Evolutionary conservation across 2,797 vertebrate genomes (phyloP).

Genomic region (Apodemus agrarius): DNA sequence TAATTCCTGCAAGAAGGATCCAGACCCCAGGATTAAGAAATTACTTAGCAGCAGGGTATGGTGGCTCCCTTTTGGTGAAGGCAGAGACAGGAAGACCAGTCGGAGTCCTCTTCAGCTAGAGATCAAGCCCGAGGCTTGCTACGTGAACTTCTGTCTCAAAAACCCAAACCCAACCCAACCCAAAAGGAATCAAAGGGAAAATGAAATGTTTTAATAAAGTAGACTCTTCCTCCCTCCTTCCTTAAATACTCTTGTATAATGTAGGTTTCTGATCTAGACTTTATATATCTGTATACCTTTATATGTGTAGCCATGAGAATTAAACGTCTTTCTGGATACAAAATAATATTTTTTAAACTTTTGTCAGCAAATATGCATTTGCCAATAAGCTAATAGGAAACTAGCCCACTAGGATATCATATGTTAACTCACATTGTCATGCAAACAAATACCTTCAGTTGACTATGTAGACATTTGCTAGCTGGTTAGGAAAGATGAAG

Average conservation of each 20-base stretch:
- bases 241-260: constrained; percentile 38
- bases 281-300: not conserved
- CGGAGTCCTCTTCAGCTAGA: not conserved
- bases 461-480: not conserved
- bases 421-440: not conserved
- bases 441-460: not conserved
- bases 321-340: constrained; percentile 6
- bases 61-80: not conserved
- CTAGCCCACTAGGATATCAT: not conserved
- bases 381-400: not conserved
- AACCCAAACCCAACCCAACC: not conserved
- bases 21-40: not conserved
- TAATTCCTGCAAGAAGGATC: not conserved
- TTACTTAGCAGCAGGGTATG: not conserved
- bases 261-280: not conserved
- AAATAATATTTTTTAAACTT: not conserved
- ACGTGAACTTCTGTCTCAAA: not conserved
- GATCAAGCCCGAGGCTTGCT: not conserved
- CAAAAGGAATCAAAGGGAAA: not conserved
- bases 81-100: not conserved
- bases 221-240: not conserved
- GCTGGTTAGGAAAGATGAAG: not conserved
- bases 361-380: constrained; percentile 17
- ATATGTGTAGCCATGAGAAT: not conserved
- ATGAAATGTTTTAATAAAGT: not conserved